Base-by-base conservation (phyloP, 2,797 vertebrate species). In the Rhabdophis nuchalis region DNA sequence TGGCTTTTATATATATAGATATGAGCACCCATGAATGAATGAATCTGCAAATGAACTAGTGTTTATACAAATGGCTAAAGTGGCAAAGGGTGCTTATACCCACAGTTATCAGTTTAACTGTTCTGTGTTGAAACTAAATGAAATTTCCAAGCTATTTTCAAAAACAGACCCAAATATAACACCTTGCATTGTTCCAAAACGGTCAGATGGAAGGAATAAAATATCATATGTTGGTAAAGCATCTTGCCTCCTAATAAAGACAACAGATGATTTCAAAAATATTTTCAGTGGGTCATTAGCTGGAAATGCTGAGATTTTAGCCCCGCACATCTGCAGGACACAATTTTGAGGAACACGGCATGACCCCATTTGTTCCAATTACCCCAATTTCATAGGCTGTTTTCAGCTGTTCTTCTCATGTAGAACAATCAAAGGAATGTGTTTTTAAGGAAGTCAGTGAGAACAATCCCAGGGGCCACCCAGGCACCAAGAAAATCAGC, bases 351-450 rank as follows among this genome's bases (percentile, higher is more conserved):
- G 41, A 25, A 82, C 20, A 46, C 4, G 2, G 77, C 1, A 46
- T 82, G 46, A 82, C 4, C 77, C 41, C 23, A 23, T 46, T 46
- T 25, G 72, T 82, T 82, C 72, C 72, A 82, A 25, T 25, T 82
- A 46, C 20, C 72, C 57, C 57, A 94, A 95, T 96, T 95, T 96
- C 93, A 93, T 95, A 96, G 93, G 94, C 93, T 95, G 93, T 92
- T 88, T 93, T 96, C 96, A 97, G 96, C 96, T 97, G 96, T 96
- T 96, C 93, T 92, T 94, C 94, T 94, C 94, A 61, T 95, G 0
- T 20, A 94, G 90, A 86, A 94, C 94, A 60, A 61, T 61, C 57
- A 60, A 88, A 46, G 87, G 32, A 88, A 88, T 95, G 95, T 91
- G 94, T 94, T 92, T 92, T 46, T 77, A 93, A 58, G 94, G 36